These are phyloP conservation scores for Pluvialis apricaria DNA, from an alignment of 2,113 vertebrate genomes.

Conservation along the genomic window DNA sequence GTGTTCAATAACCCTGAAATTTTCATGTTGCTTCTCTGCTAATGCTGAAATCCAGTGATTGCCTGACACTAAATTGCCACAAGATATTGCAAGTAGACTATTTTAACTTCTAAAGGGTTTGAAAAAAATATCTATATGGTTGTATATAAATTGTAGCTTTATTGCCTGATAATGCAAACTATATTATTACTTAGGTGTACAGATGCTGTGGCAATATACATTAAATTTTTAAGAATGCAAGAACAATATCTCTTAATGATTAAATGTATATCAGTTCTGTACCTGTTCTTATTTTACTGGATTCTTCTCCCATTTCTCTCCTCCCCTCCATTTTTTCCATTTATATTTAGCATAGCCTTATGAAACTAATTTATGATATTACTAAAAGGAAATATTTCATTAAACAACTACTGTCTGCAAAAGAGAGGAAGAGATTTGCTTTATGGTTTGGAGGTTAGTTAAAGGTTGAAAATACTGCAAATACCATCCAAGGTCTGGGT, in stretches of 20 bases:
- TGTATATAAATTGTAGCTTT: background rate
- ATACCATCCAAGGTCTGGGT: background rate
- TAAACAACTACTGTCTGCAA: background rate
- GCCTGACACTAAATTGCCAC: background rate
- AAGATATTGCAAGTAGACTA: background rate
- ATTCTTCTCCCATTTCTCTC: background rate
- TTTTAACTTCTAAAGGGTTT: background rate
- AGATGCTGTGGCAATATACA: background rate
- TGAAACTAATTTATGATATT: background rate
- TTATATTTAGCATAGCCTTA: background rate
- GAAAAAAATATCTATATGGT: background rate
- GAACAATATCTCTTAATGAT: background rate
- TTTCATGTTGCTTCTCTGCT: background rate
- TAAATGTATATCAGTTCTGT: background rate
- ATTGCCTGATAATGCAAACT: background rate
- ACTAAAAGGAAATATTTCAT: background rate
- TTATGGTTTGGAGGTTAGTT: background rate
- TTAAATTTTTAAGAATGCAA: background rate
- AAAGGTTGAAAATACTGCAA: background rate
- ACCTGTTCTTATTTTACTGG: background rate
- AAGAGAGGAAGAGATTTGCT: background rate
- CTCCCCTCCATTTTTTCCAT: background rate
- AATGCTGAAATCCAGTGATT: background rate
- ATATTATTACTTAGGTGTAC: background rate
- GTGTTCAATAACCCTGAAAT: background rate